Conservation (phyloP, 2,113 vertebrate species). For the Herpetotheres cachinnans region DNA sequence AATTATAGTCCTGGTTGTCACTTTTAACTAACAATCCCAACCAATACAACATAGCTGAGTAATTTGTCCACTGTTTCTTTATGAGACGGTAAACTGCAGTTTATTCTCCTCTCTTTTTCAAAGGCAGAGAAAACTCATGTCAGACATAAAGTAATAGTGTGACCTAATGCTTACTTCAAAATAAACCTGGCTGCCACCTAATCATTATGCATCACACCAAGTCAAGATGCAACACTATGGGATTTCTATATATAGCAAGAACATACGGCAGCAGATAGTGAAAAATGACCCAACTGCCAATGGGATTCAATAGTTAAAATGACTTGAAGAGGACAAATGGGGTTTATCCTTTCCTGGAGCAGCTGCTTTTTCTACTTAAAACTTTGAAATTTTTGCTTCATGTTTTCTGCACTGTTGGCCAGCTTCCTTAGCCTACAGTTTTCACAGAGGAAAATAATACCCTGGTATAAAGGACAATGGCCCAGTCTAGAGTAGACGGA, state of each 20-base stretch:
- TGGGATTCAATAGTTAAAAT: neutral
- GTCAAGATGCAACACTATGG: neutral
- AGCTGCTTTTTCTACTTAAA: neutral
- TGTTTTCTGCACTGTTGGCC: neutral
- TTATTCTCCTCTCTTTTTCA: slow-evolving; percentile 22
- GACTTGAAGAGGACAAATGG: neutral
- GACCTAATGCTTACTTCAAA: neutral
- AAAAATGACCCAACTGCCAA: neutral
- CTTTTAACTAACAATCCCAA: slow-evolving; percentile 29
- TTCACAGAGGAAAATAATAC: neutral
- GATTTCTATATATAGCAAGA: neutral
- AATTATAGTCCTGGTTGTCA: slow-evolving; percentile 48
- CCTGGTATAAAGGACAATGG: neutral
- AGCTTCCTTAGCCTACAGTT: neutral
- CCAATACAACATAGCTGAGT: neutral
- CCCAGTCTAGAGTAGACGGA: neutral
- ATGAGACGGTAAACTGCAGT: slow-evolving; percentile 35
- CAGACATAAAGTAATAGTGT: neutral
- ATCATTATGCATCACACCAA: neutral
- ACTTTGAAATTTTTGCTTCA: neutral
- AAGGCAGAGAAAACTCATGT: slow-evolving; percentile 43
- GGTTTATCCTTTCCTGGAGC: neutral
- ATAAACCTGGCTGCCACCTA: neutral
- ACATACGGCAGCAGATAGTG: neutral
- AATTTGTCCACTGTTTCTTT: slow-evolving; percentile 42